Conservation (phyloP, 2,797 vertebrate genomes). For the Sitta carolinensis region DNA sequence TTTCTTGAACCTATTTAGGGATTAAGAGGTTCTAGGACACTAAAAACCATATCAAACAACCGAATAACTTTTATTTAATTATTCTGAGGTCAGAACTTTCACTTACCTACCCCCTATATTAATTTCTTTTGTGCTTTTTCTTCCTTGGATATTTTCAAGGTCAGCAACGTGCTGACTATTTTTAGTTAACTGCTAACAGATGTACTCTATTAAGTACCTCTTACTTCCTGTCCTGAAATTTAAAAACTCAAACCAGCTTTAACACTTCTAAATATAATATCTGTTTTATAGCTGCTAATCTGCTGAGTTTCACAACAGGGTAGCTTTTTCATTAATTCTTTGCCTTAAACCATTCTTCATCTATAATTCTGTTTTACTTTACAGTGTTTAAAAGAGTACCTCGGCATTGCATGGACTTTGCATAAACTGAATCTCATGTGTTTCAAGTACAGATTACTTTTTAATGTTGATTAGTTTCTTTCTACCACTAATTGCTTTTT, state of each 20-base stretch:
- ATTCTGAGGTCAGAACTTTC: constrained; percentile 40
- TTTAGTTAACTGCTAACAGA: constrained; percentile 46
- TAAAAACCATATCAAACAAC: not conserved
- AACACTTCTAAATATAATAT: constrained; percentile 68
- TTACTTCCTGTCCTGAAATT: constrained; percentile 24
- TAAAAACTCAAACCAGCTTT: constrained; percentile 52
- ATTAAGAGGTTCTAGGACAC: not conserved
- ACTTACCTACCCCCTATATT: not conserved
- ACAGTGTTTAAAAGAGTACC: constrained; percentile 48
- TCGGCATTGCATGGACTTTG: constrained; percentile 13
- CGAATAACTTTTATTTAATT: constrained; percentile 10
- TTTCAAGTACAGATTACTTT: constrained; percentile 10
- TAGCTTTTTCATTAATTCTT: constrained; percentile 71
- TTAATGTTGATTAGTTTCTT: not conserved
- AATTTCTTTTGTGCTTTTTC: not conserved
- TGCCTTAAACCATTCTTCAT: constrained; percentile 63
- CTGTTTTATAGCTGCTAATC: constrained; percentile 64
- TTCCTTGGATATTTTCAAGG: constrained; percentile 5
- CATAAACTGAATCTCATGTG: not conserved
- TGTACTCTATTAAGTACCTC: not conserved
- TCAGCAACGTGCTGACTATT: constrained; percentile 48
- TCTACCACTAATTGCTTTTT: not conserved
- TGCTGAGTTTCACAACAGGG: constrained; percentile 58
- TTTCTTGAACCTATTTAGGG: not conserved
- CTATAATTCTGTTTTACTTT: constrained; percentile 65